Base-by-base conservation (phyloP, 2,888 invertebrate genomes). In the Erpobdella octoculata region DNA sequence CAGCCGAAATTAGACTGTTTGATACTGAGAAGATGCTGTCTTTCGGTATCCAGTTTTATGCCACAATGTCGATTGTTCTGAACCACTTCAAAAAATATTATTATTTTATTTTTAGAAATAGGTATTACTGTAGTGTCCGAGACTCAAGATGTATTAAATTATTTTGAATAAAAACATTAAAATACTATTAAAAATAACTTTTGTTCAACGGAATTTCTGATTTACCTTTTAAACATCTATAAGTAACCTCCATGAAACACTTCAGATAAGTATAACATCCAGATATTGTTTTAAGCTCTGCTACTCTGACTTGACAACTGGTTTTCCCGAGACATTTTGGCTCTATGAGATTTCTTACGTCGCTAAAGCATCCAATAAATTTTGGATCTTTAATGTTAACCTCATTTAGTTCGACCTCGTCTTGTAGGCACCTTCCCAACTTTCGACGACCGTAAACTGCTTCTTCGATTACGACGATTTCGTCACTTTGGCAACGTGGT, bases 151-250 rank as follows among this genome's bases (percentile, higher is more conserved):
- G n/a, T n/a, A n/a, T n/a, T n/a, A n/a, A n/a, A n/a, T n/a, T n/a
- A n/a, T n/a, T n/a, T n/a, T n/a, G n/a, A n/a, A n/a, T n/a, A n/a
- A n/a, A n/a, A n/a, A n/a, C n/a, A n/a, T n/a, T n/a, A n/a, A n/a
- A n/a, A n/a, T n/a, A n/a, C n/a, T n/a, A n/a, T n/a, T n/a, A n/a
- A n/a, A n/a, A n/a, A n/a, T n/a, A n/a, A n/a, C n/a, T n/a, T n/a
- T n/a, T n/a, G n/a, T n/a, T n/a, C n/a, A n/a, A n/a, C n/a, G n/a
- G n/a, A n/a, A n/a, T n/a, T n/a, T n/a, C n/a, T n/a, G n/a, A n/a
- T 33, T 33, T 18, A 69, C 69, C 53, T 69, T 58, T 69, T n/a
- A 69, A 9, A n/a, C 69, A 69, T 33, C 21, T 12, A 33, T 53
- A 69, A 2, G 33, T 31, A 21, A 35, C 69, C n/a, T 35, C 58